Evolutionary conservation across 2,797 vertebrate species (phyloP).

Genomic region (Tragopan temminckii): DNA sequence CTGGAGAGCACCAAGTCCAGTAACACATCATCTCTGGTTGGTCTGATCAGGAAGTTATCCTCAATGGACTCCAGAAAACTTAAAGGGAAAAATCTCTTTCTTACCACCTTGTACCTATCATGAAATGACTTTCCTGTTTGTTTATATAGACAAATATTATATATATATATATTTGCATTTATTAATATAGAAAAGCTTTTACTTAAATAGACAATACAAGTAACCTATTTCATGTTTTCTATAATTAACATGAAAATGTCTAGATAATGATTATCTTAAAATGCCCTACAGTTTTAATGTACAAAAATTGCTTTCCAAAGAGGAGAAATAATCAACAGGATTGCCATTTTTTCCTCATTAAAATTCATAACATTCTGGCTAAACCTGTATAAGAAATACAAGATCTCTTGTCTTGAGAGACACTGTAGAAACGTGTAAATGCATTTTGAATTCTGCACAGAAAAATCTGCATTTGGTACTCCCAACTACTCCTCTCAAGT

Average conservation of each 20-base stretch:
- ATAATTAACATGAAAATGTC: background rate
- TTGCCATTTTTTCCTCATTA: background rate
- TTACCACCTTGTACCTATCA: background rate
- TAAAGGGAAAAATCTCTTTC: background rate
- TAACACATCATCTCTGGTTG: background rate
- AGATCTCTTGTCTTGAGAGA: background rate
- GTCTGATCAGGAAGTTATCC: background rate
- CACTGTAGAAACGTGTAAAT: background rate
- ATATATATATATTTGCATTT: background rate
- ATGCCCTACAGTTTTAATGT: background rate
- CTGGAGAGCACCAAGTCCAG: too few species aligned
- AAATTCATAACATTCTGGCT: background rate
- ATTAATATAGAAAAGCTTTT: background rate
- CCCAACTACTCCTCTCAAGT: background rate
- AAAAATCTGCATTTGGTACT: background rate
- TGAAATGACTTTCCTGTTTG: accelerated
- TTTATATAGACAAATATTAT: background rate
- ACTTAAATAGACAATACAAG: background rate
- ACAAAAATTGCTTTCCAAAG: slow-evolving; percentile 1
- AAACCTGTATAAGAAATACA: background rate
- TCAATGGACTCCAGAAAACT: background rate
- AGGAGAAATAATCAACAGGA: background rate
- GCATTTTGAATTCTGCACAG: background rate
- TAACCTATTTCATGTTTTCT: background rate
- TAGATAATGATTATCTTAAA: background rate